These are phyloP conservation scores for Diploptera punctata DNA, from an alignment of 2,888 invertebrate genomes.

Conservation along the genomic window DNA sequence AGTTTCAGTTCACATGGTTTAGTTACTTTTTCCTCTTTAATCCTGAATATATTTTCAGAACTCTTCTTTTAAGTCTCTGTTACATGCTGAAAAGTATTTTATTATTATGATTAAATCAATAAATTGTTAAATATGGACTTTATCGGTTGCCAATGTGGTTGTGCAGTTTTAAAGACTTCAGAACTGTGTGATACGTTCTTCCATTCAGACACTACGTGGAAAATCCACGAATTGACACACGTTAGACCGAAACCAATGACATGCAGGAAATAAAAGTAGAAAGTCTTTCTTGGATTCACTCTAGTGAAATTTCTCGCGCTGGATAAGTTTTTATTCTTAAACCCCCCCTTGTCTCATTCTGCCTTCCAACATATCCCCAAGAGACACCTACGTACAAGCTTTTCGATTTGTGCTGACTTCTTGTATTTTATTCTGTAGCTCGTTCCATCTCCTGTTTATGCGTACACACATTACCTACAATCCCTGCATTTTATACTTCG, in stretches of 20 bases:
- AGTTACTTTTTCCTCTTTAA: too few species aligned
- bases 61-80: too few species aligned
- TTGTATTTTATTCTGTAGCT: too few species aligned
- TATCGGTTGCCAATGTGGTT: too few species aligned
- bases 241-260: conserved; percentile 7
- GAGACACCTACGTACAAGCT: not conserved
- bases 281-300: not conserved
- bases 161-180: too few species aligned
- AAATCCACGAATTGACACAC: conserved; percentile 13
- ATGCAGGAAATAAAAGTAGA: not conserved
- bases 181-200: too few species aligned
- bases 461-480: not conserved
- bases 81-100: too few species aligned
- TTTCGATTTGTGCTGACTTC: not conserved
- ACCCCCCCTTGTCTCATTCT: not conserved
- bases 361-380: not conserved
- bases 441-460: not conserved
- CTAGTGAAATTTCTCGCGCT: not conserved
- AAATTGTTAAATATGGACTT: too few species aligned
- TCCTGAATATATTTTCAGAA: too few species aligned
- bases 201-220: not conserved
- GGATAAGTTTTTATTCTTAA: conserved; percentile 1
- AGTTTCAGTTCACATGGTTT: too few species aligned
- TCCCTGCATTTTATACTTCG: too few species aligned
- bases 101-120: too few species aligned